phyloP scores from a whole-genome alignment of 2,797 vertebrate genomes.

The Amniataba percoides region DNA sequence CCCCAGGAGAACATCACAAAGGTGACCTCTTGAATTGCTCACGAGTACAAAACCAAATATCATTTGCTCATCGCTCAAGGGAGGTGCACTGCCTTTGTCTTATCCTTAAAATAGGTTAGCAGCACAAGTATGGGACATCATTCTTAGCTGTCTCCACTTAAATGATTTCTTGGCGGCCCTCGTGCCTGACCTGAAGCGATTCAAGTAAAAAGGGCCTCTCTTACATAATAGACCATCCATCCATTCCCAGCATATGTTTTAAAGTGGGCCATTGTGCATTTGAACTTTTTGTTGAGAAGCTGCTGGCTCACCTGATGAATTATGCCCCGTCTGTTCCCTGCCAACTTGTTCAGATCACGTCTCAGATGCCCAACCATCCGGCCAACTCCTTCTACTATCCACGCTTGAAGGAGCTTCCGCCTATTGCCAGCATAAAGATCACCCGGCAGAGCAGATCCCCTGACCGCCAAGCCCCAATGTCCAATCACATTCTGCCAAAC shows the following conservation, averaged over 20 bases:
- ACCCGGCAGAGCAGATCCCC: conserved; percentile 74
- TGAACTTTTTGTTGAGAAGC: conserved; percentile 35
- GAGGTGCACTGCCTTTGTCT: neutral
- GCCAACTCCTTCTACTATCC: conserved; percentile 90
- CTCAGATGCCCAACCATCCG: conserved; percentile 87
- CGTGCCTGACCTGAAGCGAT: conserved; percentile 56
- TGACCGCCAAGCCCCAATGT: conserved; percentile 78
- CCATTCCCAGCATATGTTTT: conserved; percentile 51
- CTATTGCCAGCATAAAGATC: conserved; percentile 83
- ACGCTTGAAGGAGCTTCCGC: conserved; percentile 84
- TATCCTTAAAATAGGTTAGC: conserved; percentile 48
- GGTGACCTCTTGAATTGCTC: conserved; percentile 55
- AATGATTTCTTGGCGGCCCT: conserved; percentile 55
- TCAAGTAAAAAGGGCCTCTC: conserved; percentile 43
- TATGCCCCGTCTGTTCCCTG: conserved; percentile 31
- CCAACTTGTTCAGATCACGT: conserved; percentile 82
- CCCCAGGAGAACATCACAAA: conserved; percentile 83
- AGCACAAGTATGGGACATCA: conserved; percentile 31
- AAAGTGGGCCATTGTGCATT: conserved; percentile 42
- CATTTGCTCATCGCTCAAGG: conserved; percentile 18
- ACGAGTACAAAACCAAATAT: neutral
- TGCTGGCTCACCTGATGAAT: conserved; percentile 40
- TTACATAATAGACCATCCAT: conserved; percentile 59
- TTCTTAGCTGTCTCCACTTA: conserved; percentile 57
- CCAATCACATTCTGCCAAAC: conserved; percentile 87